Percentiles rank a stretch among this genome's conserved stretches.
Conservation (phyloP, 2,113 vertebrate species). For the Willisornis vidua region DNA sequence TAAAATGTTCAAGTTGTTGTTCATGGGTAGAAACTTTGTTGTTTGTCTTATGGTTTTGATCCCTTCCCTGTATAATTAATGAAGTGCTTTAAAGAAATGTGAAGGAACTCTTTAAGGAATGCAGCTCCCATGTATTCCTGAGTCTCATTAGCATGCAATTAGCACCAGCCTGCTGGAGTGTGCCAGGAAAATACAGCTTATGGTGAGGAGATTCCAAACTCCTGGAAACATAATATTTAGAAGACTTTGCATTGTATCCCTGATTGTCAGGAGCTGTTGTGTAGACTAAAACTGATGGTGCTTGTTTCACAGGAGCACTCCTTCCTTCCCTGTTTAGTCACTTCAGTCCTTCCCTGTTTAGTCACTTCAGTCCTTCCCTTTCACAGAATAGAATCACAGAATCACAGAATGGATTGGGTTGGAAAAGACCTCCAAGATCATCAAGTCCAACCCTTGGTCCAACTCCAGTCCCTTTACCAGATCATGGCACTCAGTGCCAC, state of each 20-base stretch:
- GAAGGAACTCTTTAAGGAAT: background rate
- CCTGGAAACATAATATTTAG: background rate
- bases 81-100: background rate
- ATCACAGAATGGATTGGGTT: too few species aligned
- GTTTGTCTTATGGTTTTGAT: background rate
- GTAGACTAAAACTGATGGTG: background rate
- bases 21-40: background rate
- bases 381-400: too few species aligned
- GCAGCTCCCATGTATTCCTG: background rate
- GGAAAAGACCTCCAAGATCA: too few species aligned
- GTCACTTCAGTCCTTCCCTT: background rate
- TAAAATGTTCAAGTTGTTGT: background rate
- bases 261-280: background rate
- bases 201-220: background rate
- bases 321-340: background rate
- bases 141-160: background rate
- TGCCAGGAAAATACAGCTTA: background rate
- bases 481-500: too few species aligned
- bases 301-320: background rate
- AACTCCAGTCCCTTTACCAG: too few species aligned
- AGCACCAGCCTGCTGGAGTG: background rate
- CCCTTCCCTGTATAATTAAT: slow-evolving; percentile 11
- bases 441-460: too few species aligned
- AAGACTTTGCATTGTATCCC: background rate
- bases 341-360: background rate